Base-by-base conservation (phyloP, 2,888 invertebrate genomes). In the Agrochola circellaris region DNA sequence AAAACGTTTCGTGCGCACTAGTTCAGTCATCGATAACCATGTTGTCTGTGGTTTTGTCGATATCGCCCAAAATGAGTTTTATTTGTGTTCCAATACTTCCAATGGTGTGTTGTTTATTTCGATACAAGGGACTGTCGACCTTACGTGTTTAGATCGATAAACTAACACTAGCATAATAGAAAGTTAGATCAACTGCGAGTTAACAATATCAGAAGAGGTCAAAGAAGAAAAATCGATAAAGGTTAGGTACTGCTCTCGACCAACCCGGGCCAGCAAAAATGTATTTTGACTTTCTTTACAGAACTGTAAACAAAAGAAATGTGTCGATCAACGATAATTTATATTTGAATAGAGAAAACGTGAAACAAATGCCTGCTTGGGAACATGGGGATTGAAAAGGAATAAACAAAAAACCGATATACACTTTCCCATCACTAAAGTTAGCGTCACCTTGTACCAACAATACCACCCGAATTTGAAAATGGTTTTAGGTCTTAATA, bases 381-480 rank as follows among this genome's bases (percentile, higher is more conserved):
- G 45, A 26, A n/a, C 23, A 30, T 67, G 13, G 11, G 9, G 0
- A 17, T 15, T n/a, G 34, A 48, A 48, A 60, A 77, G 8, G 23
- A 65, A 54, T 42, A 11, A 61, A 34, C 17, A 66, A 74, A 54
- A 64, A 75, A 62, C 42, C 79, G 83, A 85, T 71, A 79, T 42
- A 48, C n/a, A 48, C 70, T 64, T 71, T 75, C 64, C 30, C 69
- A 87, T 87, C 88, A 84, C 89, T 89, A 88, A 75, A 69, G 58
- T 26, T 61, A 92, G 93, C 94, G 93, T 92, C 92, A 89, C 81
- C 79, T 86, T 30, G 72, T 88, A 81, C 93, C 93, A 93, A 93
- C 93, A 86, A 90, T 66, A 84, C 45, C 45, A 67, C 17, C n/a
- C 26, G 13, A 76, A 84, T 23, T 48, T 60, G 13, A 64, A 66